Conservation (phyloP, 2,797 vertebrate genomes). For the Arvicola amphibius region DNA sequence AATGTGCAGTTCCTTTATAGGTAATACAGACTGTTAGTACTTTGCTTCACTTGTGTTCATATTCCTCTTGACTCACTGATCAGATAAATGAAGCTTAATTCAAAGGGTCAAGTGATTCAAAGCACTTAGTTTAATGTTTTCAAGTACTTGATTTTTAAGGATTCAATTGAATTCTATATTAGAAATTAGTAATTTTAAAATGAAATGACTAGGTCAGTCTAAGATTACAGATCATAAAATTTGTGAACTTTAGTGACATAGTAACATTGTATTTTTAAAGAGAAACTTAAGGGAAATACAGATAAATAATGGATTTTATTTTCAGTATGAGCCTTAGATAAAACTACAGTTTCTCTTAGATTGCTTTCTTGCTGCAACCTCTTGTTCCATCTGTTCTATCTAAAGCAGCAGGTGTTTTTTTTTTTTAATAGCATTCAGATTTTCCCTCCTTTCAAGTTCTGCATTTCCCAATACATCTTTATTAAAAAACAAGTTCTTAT, state of each 20-base stretch:
- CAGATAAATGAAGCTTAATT: conserved; percentile 16
- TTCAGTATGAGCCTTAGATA: conserved; percentile 23
- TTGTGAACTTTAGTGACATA: neutral
- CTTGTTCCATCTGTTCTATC: neutral
- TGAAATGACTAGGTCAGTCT: conserved; percentile 15
- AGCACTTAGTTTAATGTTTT: conserved; percentile 18
- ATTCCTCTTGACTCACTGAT: conserved; percentile 24
- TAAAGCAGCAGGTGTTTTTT: conserved; percentile 43
- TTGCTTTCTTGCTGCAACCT: conserved; percentile 25
- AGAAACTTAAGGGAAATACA: conserved; percentile 10
- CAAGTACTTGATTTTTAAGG: neutral
- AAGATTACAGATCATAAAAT: conserved; percentile 25
- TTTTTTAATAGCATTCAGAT: conserved; percentile 11
- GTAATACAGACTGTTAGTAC: neutral
- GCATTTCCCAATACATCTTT: neutral
- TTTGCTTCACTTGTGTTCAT: neutral
- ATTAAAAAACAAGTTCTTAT: neutral
- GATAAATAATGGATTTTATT: conserved; percentile 25
- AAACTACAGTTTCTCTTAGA: neutral
- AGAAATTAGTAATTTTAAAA: conserved; percentile 17
- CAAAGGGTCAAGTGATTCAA: conserved; percentile 5
- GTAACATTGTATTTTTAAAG: conserved; percentile 27
- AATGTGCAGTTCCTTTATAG: neutral
- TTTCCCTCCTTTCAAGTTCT: conserved; percentile 3
- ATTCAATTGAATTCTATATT: conserved; percentile 57